Base-by-base conservation (phyloP, 2,888 invertebrate species). In the Atherix ibis region DNA sequence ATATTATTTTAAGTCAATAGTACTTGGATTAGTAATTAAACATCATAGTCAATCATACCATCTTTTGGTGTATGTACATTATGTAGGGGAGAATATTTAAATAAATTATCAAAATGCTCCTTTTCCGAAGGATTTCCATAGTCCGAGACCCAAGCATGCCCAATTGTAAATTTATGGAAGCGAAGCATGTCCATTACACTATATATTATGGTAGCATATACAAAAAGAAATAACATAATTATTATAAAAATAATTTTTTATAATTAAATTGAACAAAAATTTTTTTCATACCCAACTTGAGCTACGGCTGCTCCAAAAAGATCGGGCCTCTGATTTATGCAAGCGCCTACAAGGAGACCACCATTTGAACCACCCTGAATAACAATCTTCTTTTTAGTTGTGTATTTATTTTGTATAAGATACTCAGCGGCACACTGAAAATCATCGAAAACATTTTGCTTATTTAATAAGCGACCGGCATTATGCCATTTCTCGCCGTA, bases 401-500 rank as follows among this genome's bases (percentile, higher is more conserved):
- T 91, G 62, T 88, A 91, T n/a, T 75, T 70, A 45, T 84, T 71
- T 5, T 64, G 53, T 16, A 89, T 70, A 28, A 97, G 71, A 65
- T 82, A 91, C 59, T 92, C 78, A 0, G 87, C 95, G 2, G 94
- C 92, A 35, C 72, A 67, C 53, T 87, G 84, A 63, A 98, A 95
- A 66, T 98, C 98, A 62, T 95, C 85, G 60, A 97, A 97, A 29
- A 82, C 84, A 62, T 97, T 97, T 65, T 97, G 95, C 56, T 97
- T 98, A 54, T 92, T 89, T 3, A 76, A 70, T 40, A 85, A 67
- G 15, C 85, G 77, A 2, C 95, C 98, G 5, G 71, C 83, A 56
- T 92, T 84, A 64, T 97, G 95, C 97, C 97, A 98, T 46, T 78
- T 77, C 59, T 94, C 88, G 27, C 97, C 97, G 60, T 95, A 98